Evolutionary conservation across 2,888 invertebrate genomes (phyloP), one percentile per base, ranked within the genome.

Genomic region (Seira ritae): DNA sequence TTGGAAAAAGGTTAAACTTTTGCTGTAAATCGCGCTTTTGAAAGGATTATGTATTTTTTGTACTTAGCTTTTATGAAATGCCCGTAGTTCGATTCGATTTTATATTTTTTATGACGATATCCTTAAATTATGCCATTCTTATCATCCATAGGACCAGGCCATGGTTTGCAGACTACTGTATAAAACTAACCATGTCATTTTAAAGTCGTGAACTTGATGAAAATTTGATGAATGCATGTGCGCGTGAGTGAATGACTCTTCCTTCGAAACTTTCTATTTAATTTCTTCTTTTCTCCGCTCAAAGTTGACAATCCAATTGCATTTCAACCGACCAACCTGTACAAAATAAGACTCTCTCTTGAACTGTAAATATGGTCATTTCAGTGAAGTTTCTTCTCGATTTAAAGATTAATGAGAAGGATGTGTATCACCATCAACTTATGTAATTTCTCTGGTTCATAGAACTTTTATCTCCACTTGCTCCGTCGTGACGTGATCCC

Each of bases 121-220:
- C 31, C 24, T 31, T n/a, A 20, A 10, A 62, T 31, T 31, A 31
- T 31, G 31, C 62, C 3, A 50, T 62, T 3, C n/a, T 20, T n/a
- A 8, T 12, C 67, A 79, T 84, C 73, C 78, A 70, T 86, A 88
- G 87, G 88, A 73, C 76, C 86, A 66, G 86, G 74, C 77, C 84
- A 84, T 81, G 85, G 88, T 76, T 83, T 87, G 82, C 88, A 88
- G 87, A 88, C 88, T 37, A 87, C 87, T 65, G 88, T 88, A 75
- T 88, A 84, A 88, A 42, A 46, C 70, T 46, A 24, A 46, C 75
- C 4, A 42, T 78, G 60, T 42, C 72, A 23, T 20, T 73, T 50
- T 68, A 73, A 62, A 65, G 50, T 69, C 50, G n/a, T 17, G 67
- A 72, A 66, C 31, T 10, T 12, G 62, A 46, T 37, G 69, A 62